phyloP scores from a whole-genome alignment of 1,140 invertebrate genomes.

The Rhopalosiphum maidis region DNA sequence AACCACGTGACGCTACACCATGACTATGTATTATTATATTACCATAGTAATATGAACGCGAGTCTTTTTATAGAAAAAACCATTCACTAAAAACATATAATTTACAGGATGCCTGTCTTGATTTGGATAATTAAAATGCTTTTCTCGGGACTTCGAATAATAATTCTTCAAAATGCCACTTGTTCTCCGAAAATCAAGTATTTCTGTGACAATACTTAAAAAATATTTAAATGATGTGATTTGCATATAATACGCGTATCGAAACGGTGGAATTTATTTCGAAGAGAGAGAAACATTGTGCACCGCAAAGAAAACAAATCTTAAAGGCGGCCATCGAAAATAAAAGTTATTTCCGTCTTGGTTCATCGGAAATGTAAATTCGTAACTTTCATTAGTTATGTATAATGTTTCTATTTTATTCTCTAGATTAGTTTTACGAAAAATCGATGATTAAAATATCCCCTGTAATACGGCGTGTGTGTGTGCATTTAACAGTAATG shows the following conservation, averaged over 20 bases:
- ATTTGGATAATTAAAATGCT: not conserved
- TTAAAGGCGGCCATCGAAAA: not conserved
- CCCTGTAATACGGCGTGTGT: not conserved
- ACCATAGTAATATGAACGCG: not conserved
- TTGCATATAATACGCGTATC: conserved; percentile 8
- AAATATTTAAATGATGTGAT: not conserved
- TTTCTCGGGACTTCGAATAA: not conserved
- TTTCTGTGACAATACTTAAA: not conserved
- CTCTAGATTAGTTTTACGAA: not conserved
- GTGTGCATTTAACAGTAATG: not conserved
- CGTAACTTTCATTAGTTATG: not conserved
- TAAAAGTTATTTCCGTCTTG: not conserved
- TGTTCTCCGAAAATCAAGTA: not conserved
- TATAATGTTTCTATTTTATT: not conserved
- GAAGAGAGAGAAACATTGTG: not conserved
- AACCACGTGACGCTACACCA: not conserved
- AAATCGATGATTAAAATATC: not conserved
- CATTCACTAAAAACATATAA: not conserved
- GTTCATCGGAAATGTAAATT: conserved; percentile 8
- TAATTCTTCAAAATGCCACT: not conserved
- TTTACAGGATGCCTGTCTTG: not conserved
- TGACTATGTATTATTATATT: not conserved
- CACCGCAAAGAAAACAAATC: conserved; percentile 14
- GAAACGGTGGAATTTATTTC: not conserved
- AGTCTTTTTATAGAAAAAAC: not conserved